Conservation (phyloP, 2,113 vertebrate species). For the Carlito syrichta region DNA sequence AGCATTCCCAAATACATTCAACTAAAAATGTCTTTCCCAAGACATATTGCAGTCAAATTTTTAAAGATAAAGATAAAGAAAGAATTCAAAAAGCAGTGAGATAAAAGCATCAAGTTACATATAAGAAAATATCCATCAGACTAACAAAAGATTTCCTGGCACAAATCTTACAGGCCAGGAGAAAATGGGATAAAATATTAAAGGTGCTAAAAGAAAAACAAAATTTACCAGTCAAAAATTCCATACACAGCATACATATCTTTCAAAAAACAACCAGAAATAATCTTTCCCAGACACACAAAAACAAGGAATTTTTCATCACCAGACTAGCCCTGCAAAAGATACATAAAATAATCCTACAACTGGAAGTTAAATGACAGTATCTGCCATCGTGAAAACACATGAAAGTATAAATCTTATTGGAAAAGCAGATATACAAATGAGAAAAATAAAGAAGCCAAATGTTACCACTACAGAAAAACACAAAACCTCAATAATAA, state of each 20-base stretch:
- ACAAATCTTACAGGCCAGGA: background rate
- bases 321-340: too few relatives aligned
- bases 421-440: too few relatives aligned
- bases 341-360: too few relatives aligned
- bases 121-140: background rate
- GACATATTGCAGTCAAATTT: background rate
- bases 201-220: background rate
- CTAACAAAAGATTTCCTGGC: too few relatives aligned
- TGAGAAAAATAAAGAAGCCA: too few relatives aligned
- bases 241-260: background rate
- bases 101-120: background rate
- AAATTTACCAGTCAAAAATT: background rate
- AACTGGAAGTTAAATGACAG: too few relatives aligned
- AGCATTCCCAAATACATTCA: background rate
- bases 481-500: too few relatives aligned
- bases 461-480: too few relatives aligned
- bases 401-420: too few relatives aligned
- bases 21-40: background rate
- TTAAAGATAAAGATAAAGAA: background rate
- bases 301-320: too few relatives aligned
- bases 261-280: background rate
- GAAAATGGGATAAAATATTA: background rate
- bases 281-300: too few relatives aligned
- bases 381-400: too few relatives aligned
- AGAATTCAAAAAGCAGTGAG: background rate